A percentile compares a stretch with the other conserved stretches of the same genome.
Evolutionary conservation across 2,888 invertebrate species (phyloP).

Genomic region (Sesamia inferens): DNA sequence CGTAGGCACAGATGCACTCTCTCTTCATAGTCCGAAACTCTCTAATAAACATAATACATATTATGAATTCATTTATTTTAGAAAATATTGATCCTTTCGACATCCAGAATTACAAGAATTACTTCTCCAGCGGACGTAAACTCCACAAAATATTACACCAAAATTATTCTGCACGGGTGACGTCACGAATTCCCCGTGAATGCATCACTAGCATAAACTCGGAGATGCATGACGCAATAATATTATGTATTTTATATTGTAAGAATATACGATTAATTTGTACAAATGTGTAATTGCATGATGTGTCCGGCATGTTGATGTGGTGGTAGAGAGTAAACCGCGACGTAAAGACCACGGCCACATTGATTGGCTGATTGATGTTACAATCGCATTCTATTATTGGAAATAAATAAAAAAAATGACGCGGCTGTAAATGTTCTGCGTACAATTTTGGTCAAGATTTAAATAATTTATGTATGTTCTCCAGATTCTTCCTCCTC

Average conservation of each 20-base stretch:
- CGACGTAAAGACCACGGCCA: constrained; percentile 4
- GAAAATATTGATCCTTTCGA: too few relatives aligned
- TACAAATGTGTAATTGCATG: constrained; percentile 25
- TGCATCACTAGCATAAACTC: constrained; percentile 29
- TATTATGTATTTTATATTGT: constrained; percentile 19
- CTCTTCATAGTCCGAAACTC: background rate
- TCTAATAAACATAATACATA: background rate
- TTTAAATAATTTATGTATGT: too few relatives aligned
- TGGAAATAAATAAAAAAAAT: constrained; percentile 2
- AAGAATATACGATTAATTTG: constrained; percentile 21
- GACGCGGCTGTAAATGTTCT: background rate
- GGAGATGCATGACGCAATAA: constrained; percentile 36
- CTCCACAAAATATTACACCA: background rate
- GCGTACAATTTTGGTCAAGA: background rate
- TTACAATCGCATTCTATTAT: background rate
- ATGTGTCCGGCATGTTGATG: constrained; percentile 15
- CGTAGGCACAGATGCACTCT: background rate
- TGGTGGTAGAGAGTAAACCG: background rate
- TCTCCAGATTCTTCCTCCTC: too few relatives aligned
- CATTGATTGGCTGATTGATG: background rate
- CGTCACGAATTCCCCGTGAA: constrained; percentile 46
- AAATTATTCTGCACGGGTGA: constrained; percentile 23
- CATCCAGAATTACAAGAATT: background rate
- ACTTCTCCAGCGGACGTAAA: background rate
- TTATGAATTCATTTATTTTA: background rate